These are phyloP conservation scores for Pomacea maculata DNA, from an alignment of 1,140 invertebrate genomes.

Conservation along the genomic window DNA sequence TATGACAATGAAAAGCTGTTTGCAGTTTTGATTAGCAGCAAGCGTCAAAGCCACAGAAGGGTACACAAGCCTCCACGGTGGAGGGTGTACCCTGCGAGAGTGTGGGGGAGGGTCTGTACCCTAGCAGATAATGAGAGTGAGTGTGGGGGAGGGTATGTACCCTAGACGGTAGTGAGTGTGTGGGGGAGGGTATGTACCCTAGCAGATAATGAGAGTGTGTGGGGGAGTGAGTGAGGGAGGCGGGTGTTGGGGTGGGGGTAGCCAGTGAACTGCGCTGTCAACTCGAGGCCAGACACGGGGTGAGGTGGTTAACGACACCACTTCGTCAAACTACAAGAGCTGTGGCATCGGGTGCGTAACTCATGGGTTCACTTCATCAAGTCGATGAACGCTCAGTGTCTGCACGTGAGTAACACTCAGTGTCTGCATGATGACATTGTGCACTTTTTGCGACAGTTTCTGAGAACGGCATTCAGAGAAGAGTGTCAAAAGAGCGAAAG, in stretches of 20 bases:
- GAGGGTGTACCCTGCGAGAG: background rate
- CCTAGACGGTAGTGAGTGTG: background rate
- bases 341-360: too few relatives aligned
- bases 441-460: too few relatives aligned
- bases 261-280: too few relatives aligned
- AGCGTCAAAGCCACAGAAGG: too few relatives aligned
- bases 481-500: conserved; percentile 31
- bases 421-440: conserved; percentile 4
- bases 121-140: background rate
- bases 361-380: background rate
- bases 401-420: conserved; percentile 44
- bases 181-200: background rate
- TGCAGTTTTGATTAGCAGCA: too few relatives aligned
- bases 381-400: background rate
- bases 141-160: background rate
- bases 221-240: background rate
- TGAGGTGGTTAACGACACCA: too few relatives aligned
- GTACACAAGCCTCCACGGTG: too few relatives aligned
- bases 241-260: background rate
- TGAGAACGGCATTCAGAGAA: too few relatives aligned
- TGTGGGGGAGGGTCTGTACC: background rate
- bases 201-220: background rate
- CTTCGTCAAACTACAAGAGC: too few relatives aligned
- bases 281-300: too few relatives aligned
- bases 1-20: too few relatives aligned